These are phyloP conservation scores for Prochilodus magdalenae DNA, from an alignment of 2,113 vertebrate species.

Conservation along the genomic window DNA sequence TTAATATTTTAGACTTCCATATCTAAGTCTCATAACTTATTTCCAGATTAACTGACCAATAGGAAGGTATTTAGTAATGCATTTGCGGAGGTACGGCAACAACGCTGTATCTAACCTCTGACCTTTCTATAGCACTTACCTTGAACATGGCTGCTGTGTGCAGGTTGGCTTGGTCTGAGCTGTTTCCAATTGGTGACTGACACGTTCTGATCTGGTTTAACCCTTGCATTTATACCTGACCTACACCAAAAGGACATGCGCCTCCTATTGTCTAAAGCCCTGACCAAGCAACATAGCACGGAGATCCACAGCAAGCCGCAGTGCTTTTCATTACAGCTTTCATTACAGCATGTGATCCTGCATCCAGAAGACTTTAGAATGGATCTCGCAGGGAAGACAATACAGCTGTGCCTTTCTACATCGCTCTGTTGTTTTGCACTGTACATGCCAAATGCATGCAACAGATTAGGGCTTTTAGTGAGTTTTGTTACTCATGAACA, in stretches of 20 bases:
- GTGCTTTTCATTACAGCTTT: constrained; percentile 32
- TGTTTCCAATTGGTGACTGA: background rate
- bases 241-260: background rate
- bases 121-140: background rate
- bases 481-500: constrained; percentile 12
- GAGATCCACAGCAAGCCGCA: background rate
- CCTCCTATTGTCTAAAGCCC: constrained; percentile 29
- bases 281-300: constrained; percentile 37
- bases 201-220: background rate
- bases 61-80: too few relatives aligned
- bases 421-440: background rate
- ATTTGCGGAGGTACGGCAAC: background rate
- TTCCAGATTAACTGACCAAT: too few relatives aligned
- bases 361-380: constrained; percentile 22
- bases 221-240: constrained; percentile 31
- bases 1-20: too few relatives aligned
- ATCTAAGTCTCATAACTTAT: too few relatives aligned
- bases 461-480: constrained; percentile 7
- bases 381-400: constrained; percentile 22
- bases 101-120: background rate
- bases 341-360: constrained; percentile 26
- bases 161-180: background rate
- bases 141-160: constrained; percentile 25
- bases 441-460: background rate
- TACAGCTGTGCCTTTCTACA: background rate